Evolutionary conservation across 1,140 invertebrate genomes (phyloP).

Genomic region (Acarapis woodi): DNA sequence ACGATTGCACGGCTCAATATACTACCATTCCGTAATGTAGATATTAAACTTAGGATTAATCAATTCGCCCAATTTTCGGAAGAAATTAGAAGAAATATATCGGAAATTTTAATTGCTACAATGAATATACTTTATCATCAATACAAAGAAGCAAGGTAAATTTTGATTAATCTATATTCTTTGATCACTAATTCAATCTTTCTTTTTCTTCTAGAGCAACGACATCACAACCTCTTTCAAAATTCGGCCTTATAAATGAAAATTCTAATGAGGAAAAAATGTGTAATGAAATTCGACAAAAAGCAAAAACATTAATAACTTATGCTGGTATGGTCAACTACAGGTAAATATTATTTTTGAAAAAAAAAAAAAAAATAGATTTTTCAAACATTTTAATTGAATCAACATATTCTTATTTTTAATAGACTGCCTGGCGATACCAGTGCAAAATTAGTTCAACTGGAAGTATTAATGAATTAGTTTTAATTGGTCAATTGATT

Average conservation of each 20-base stretch:
- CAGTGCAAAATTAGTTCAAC: constrained; percentile 68
- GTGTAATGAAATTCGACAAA: constrained; percentile 27
- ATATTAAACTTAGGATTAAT: constrained; percentile 40
- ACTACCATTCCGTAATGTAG: constrained; percentile 33
- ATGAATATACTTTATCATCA: constrained; percentile 55
- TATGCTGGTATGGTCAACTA: constrained; percentile 86
- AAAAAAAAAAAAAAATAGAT: too few relatives aligned
- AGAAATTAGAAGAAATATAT: constrained; percentile 36
- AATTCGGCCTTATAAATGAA: constrained; percentile 8
- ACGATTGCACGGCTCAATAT: constrained; percentile 34
- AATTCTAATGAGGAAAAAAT: constrained; percentile 11
- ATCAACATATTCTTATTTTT: not conserved
- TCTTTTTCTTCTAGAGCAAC: constrained; percentile 4
- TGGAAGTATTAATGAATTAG: constrained; percentile 80
- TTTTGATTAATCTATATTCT: not conserved
- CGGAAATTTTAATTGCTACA: constrained; percentile 51
- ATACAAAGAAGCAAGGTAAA: constrained; percentile 30
- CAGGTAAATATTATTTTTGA: too few relatives aligned
- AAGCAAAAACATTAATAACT: constrained; percentile 61
- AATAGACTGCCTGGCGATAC: constrained; percentile 56
- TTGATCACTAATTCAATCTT: not conserved
- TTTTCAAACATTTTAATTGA: too few relatives aligned
- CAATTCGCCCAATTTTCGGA: constrained; percentile 30
- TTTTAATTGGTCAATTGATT: too few relatives aligned
- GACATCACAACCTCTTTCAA: constrained; percentile 3